These are phyloP conservation scores for Echinarachnius parma DNA, from an alignment of 53 echinoderm and acorn worm species.

Conservation along the genomic window DNA sequence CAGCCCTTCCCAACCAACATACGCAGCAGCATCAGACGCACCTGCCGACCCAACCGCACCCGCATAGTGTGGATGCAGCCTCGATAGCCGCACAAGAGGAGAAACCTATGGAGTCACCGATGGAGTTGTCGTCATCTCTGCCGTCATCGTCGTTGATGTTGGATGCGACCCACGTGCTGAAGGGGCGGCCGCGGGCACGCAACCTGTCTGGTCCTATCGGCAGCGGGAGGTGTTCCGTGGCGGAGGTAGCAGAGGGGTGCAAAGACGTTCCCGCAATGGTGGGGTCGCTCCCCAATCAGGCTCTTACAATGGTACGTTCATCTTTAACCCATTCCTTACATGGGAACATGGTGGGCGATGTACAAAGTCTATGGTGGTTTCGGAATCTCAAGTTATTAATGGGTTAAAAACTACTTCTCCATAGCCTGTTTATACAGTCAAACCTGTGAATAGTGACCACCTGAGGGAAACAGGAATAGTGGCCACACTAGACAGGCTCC, in stretches of 20 bases:
- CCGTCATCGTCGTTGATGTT: background rate
- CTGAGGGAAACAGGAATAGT: too few relatives aligned
- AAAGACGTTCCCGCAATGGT: background rate
- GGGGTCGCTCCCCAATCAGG: constrained; percentile 30
- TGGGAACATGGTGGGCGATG: too few relatives aligned
- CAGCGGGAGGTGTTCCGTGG: background rate
- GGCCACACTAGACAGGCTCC: too few relatives aligned
- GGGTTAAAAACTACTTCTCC: too few relatives aligned
- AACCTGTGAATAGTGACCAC: too few relatives aligned
- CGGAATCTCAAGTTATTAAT: too few relatives aligned
- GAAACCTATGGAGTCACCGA: constrained; percentile 7
- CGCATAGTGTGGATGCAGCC: too few relatives aligned
- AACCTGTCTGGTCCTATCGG: background rate
- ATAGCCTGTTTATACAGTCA: too few relatives aligned
- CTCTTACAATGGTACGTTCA: constrained; percentile 32
- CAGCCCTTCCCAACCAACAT: too few relatives aligned
- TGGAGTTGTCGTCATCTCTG: constrained; percentile 9
- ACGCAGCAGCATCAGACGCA: background rate
- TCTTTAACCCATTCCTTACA: too few relatives aligned
- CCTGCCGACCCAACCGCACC: too few relatives aligned
- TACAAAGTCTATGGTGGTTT: too few relatives aligned
- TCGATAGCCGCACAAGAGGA: background rate
- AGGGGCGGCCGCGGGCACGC: background rate
- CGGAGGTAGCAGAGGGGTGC: background rate
- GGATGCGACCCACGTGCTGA: background rate